phyloP scores from a whole-genome alignment of 2,797 vertebrate species.

The Argya squamiceps region DNA sequence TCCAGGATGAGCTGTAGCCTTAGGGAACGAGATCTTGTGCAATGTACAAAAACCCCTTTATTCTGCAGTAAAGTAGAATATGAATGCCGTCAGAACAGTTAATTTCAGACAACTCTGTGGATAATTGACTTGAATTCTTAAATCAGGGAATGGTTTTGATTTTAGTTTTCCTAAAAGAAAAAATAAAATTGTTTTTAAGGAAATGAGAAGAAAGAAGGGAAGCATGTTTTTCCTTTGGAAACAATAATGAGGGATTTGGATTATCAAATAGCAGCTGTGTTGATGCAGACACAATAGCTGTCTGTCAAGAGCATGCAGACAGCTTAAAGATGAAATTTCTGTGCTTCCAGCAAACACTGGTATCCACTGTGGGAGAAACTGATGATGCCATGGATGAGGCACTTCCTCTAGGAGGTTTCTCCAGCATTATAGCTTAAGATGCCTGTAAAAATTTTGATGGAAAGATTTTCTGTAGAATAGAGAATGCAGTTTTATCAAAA shows the following conservation, averaged over 20 bases:
- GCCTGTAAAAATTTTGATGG: background rate
- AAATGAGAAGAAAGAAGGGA: background rate
- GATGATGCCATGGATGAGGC: background rate
- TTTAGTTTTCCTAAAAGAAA: background rate
- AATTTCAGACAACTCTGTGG: background rate
- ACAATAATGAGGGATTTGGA: background rate
- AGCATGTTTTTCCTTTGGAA: conserved; percentile 14
- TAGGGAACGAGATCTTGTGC: background rate
- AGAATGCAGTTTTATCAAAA: background rate
- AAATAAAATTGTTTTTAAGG: background rate
- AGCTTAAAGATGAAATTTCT: background rate
- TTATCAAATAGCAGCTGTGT: background rate
- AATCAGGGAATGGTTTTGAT: background rate
- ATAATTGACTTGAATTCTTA: background rate
- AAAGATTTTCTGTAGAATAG: background rate
- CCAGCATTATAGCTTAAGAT: background rate
- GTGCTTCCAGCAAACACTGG: background rate
- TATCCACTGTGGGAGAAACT: background rate
- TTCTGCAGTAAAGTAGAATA: background rate
- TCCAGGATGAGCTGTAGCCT: background rate
- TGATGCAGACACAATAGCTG: background rate
- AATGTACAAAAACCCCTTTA: accelerated
- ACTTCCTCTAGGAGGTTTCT: background rate
- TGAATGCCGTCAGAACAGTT: background rate
- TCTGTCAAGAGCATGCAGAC: background rate